Evolutionary conservation across 2,113 vertebrate genomes (phyloP).

Genomic region (Physeter macrocephalus): DNA sequence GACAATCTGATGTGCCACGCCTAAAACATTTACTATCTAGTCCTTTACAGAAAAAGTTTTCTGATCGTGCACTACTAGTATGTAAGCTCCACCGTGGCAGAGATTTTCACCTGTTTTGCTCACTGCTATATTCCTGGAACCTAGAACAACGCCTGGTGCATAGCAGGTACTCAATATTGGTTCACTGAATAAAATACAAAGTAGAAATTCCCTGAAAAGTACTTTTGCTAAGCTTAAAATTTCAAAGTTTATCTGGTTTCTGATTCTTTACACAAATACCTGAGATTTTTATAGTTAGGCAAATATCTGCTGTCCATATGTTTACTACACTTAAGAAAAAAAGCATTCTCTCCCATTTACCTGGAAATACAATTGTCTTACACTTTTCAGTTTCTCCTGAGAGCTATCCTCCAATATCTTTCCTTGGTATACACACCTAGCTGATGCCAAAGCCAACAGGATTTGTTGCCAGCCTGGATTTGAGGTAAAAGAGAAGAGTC

Average conservation of each 20-base stretch:
- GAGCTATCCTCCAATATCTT: neutral
- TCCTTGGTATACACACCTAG: neutral
- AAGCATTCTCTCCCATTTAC: neutral
- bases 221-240: constrained; percentile 18
- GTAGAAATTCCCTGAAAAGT: neutral
- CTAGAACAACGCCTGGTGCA: neutral
- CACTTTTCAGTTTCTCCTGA: neutral
- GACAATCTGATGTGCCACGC: neutral
- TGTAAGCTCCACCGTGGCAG: neutral
- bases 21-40: neutral
- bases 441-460: neutral
- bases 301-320: neutral
- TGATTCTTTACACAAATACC: neutral
- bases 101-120: neutral
- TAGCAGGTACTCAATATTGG: neutral
- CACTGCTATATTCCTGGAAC: neutral
- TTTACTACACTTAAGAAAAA: neutral
- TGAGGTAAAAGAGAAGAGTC: neutral
- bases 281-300: neutral
- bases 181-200: neutral
- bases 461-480: neutral
- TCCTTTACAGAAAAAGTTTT: neutral
- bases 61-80: neutral
- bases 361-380: neutral
- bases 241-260: constrained; percentile 2